Percentiles rank a stretch among this genome's conserved stretches.
Evolutionary conservation across 1,140 invertebrate species (phyloP).

Genomic region (Diprion similis): DNA sequence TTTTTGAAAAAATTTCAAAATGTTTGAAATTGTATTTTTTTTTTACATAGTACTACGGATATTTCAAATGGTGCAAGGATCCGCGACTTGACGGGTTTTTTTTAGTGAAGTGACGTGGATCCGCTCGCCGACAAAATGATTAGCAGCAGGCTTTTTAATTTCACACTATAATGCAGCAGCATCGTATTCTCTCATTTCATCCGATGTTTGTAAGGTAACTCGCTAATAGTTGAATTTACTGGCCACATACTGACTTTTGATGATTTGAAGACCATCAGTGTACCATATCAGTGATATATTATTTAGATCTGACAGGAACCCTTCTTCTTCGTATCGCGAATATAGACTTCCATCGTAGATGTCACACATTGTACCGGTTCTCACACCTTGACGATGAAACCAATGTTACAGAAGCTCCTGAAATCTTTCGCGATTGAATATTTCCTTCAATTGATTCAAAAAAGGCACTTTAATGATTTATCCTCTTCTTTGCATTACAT

Average conservation of each 20-base stretch:
- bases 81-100: no score
- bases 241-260: not conserved
- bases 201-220: not conserved
- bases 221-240: not conserved
- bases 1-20: no score
- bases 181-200: not conserved
- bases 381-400: constrained; percentile 17
- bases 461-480: constrained; percentile 23
- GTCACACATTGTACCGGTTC: not conserved
- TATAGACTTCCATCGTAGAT: not conserved
- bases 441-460: constrained; percentile 24
- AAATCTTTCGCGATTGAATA: constrained; percentile 26
- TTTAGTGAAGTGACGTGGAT: no score
- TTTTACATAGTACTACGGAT: no score
- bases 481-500: not conserved
- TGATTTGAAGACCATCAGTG: no score
- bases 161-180: constrained; percentile 9
- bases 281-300: not conserved
- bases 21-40: no score
- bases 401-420: constrained; percentile 21
- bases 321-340: not conserved
- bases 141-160: constrained; percentile 7
- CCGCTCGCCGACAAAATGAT: constrained; percentile 12
- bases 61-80: no score
- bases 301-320: not conserved